Percentiles rank a stretch among this genome's conserved stretches.
phyloP scores from a whole-genome alignment of 2,113 vertebrate genomes.

The Apteryx mantelli region DNA sequence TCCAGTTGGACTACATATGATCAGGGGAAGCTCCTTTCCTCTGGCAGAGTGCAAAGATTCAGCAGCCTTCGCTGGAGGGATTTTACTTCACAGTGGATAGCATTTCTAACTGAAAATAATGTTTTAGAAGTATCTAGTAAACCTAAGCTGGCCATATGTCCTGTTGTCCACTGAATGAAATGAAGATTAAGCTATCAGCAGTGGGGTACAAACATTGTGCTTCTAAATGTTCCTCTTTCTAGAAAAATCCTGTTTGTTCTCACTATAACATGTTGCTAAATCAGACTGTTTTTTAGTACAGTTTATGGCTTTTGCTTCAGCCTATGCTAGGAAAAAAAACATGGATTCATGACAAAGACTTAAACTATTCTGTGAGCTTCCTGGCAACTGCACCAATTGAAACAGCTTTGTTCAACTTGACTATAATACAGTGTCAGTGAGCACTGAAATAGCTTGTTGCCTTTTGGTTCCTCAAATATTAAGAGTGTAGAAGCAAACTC shows the following conservation, averaged over 20 bases:
- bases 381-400: background rate
- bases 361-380: background rate
- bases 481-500: background rate
- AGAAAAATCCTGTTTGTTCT: background rate
- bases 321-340: background rate
- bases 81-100: background rate
- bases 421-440: background rate
- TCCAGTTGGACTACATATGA: slow-evolving; percentile 30
- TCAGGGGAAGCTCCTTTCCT: background rate
- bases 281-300: background rate
- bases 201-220: background rate
- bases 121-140: background rate
- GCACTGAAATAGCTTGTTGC: background rate
- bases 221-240: background rate
- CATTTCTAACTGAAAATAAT: slow-evolving; percentile 41
- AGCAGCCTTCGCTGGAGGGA: background rate
- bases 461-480: background rate
- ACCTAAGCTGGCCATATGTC: background rate
- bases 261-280: background rate
- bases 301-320: background rate
- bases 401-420: background rate
- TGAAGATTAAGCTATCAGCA: background rate
- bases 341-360: background rate
- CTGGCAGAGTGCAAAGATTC: slow-evolving; percentile 3
- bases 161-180: background rate